A percentile compares a stretch with the other conserved stretches of the same genome.
Conservation (phyloP, 2,888 invertebrate genomes). For the Drosophila testacea region DNA sequence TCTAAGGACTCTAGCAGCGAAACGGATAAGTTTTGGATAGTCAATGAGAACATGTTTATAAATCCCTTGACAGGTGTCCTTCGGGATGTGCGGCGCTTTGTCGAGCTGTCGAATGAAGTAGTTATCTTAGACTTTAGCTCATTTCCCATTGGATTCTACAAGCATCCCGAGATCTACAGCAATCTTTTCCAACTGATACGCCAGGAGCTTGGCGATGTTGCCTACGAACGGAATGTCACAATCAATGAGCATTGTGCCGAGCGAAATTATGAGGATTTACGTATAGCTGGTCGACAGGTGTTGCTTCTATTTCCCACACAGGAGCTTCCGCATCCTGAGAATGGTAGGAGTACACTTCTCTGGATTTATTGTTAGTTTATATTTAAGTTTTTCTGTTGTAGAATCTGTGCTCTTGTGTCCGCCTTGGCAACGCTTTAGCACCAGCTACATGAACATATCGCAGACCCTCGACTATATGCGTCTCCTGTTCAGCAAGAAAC, state of each 20-base stretch:
- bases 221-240: slow-evolving; percentile 72
- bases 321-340: slow-evolving; percentile 82
- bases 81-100: slow-evolving; percentile 89
- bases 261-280: slow-evolving; percentile 87
- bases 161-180: slow-evolving; percentile 85
- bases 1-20: slow-evolving; percentile 49
- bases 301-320: slow-evolving; percentile 87
- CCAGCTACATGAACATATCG: slow-evolving; percentile 80
- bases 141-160: slow-evolving; percentile 87
- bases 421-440: slow-evolving; percentile 82
- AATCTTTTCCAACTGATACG: slow-evolving; percentile 86
- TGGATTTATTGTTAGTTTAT: no score
- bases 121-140: slow-evolving; percentile 93
- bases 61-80: slow-evolving; percentile 89
- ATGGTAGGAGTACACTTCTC: slow-evolving; percentile 76
- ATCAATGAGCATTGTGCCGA: slow-evolving; percentile 82
- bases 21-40: slow-evolving; percentile 81
- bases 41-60: slow-evolving; percentile 85
- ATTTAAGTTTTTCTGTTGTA: slow-evolving; percentile 27
- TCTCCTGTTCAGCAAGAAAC: slow-evolving; percentile 81
- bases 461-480: slow-evolving; percentile 83
- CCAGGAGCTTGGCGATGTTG: slow-evolving; percentile 86
- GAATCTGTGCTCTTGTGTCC: slow-evolving; percentile 82
- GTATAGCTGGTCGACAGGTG: slow-evolving; percentile 86
- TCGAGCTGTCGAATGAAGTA: slow-evolving; percentile 89